Evolutionary conservation across 2,113 vertebrate genomes (phyloP).

Genomic region (Apus apus): DNA sequence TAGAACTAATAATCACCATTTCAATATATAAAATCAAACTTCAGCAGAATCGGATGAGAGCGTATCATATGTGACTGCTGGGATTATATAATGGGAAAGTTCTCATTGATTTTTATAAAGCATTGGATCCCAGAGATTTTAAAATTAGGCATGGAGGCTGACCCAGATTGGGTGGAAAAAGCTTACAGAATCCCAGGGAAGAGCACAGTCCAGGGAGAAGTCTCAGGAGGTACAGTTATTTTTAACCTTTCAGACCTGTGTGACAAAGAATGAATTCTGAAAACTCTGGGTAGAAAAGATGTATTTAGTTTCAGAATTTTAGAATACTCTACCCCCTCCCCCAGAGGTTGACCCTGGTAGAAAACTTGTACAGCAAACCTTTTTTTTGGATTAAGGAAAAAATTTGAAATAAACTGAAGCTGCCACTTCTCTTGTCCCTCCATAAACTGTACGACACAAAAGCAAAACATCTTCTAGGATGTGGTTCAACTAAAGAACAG

Average conservation of each 20-base stretch:
- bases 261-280: constrained; percentile 65
- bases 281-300: constrained; percentile 51
- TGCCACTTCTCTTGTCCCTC: neutral
- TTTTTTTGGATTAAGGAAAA: neutral
- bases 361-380: constrained; percentile 27
- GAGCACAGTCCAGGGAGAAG: constrained; percentile 47
- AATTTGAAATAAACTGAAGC: neutral
- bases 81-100: constrained; percentile 65
- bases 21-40: constrained; percentile 68
- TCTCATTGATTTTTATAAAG: constrained; percentile 65
- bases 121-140: constrained; percentile 66
- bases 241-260: constrained; percentile 71
- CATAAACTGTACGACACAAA: neutral
- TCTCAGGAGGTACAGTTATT: constrained; percentile 70
- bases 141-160: constrained; percentile 63
- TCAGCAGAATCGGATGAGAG: constrained; percentile 48
- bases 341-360: constrained; percentile 11
- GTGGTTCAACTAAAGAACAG: neutral
- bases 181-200: constrained; percentile 62
- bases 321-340: neutral
- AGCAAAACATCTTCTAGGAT: neutral
- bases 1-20: constrained; percentile 71
- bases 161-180: constrained; percentile 70
- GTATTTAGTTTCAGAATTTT: constrained; percentile 40
- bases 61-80: constrained; percentile 34